phyloP scores from a whole-genome alignment of 2,113 vertebrate species.

The Nothocercus nigrocapillus region DNA sequence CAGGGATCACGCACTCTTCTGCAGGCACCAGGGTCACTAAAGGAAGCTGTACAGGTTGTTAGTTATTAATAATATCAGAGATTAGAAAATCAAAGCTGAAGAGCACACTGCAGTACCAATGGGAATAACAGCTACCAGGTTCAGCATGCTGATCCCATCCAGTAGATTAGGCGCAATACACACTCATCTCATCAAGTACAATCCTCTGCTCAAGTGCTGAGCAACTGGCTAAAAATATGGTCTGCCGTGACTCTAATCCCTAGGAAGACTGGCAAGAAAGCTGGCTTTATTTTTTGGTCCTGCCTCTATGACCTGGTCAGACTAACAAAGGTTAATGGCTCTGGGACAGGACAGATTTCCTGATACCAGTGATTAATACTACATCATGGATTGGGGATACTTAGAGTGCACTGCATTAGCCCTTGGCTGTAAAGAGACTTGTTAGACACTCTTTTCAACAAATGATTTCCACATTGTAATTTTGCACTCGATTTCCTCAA shows the following conservation, averaged over 20 bases:
- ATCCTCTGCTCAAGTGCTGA: conserved; percentile 41
- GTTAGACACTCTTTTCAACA: neutral
- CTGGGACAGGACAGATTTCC: conserved; percentile 7
- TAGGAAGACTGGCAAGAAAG: conserved; percentile 47
- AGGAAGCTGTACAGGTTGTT: neutral
- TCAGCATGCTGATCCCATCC: neutral
- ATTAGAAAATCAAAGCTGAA: neutral
- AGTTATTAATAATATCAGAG: neutral
- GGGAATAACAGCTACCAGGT: neutral
- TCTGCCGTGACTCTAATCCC: conserved; percentile 39
- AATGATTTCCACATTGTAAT: neutral
- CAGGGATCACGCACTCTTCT: rapidly evolving
- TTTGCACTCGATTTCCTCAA: conserved; percentile 5
- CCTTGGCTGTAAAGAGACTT: conserved; percentile 19
- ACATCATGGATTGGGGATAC: conserved; percentile 35
- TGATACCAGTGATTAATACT: conserved; percentile 16
- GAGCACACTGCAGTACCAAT: neutral
- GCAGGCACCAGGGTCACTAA: neutral
- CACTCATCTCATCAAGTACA: conserved; percentile 32
- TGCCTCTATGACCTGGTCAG: conserved; percentile 53
- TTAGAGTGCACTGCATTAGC: neutral
- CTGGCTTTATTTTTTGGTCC: conserved; percentile 39
- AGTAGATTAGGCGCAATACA: neutral
- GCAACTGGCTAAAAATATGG: conserved; percentile 66
- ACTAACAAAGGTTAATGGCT: conserved; percentile 39